A percentile compares a stretch with the other conserved stretches of the same genome.
phyloP scores from a whole-genome alignment of 2,113 vertebrate species.

The Ictidomys tridecemlineatus region DNA sequence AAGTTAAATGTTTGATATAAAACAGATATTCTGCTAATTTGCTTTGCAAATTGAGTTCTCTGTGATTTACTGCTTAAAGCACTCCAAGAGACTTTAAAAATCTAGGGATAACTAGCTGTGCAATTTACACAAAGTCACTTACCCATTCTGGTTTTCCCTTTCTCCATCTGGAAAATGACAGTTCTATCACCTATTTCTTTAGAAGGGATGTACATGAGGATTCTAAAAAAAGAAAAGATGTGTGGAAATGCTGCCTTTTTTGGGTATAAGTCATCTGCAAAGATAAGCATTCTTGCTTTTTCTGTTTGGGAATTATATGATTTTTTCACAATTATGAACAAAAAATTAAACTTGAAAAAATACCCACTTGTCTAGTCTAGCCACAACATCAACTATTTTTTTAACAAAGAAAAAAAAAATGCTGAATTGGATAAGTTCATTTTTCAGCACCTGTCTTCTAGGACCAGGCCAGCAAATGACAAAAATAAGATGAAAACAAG shows the following conservation, averaged over 20 bases:
- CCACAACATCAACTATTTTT: not conserved
- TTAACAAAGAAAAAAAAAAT: not conserved
- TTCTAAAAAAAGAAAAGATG: not conserved
- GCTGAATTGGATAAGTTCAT: not conserved
- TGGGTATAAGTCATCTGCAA: not conserved
- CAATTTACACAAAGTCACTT: conserved; percentile 32
- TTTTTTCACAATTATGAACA: not conserved
- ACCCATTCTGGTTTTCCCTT: not conserved
- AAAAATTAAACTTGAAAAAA: conserved; percentile 41
- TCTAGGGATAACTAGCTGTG: conserved; percentile 25
- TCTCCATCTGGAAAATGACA: not conserved
- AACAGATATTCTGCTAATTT: conserved; percentile 81
- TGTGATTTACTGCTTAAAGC: conserved; percentile 57
- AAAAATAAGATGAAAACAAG: not conserved
- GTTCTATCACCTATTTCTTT: not conserved
- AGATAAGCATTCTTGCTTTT: not conserved
- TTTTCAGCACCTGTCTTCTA: not conserved
- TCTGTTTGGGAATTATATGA: not conserved
- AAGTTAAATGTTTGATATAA: conserved; percentile 79
- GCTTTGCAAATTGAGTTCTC: conserved; percentile 75
- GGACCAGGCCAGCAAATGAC: not conserved
- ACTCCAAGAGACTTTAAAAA: conserved; percentile 64
- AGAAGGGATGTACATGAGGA: not conserved
- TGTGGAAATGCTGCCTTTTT: not conserved
- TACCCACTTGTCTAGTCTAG: not conserved